Percentiles rank a stretch among this genome's conserved stretches.
Evolutionary conservation across 2,797 vertebrate genomes (phyloP).

Genomic region (Clarias laeviceps): DNA sequence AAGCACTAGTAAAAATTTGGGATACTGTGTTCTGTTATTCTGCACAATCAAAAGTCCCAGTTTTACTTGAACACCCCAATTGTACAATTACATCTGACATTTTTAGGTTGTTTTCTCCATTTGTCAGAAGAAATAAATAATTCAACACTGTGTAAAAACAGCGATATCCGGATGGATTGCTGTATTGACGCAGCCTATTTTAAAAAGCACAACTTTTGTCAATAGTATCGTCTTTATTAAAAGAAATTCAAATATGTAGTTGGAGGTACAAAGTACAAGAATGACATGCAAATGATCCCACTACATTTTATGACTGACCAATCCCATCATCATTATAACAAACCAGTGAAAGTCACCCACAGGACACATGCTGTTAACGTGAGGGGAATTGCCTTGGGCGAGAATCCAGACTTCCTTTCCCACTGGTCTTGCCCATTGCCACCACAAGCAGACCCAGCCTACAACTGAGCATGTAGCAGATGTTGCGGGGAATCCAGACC

Average conservation of each 20-base stretch:
- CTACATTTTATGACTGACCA: not conserved
- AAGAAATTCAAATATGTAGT: not conserved
- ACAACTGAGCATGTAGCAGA: conserved; percentile 67
- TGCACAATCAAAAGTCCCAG: too few species aligned
- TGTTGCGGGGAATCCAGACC: conserved; percentile 71
- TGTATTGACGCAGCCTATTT: not conserved
- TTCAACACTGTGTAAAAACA: not conserved
- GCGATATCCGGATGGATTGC: not conserved
- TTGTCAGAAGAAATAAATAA: not conserved
- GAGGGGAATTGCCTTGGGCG: conserved; percentile 61
- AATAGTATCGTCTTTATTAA: not conserved
- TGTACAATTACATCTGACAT: not conserved
- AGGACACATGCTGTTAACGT: conserved; percentile 7
- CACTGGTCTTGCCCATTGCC: conserved; percentile 48
- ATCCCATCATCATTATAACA: not conserved
- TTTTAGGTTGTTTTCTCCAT: not conserved
- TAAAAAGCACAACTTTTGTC: not conserved
- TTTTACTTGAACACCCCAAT: not conserved
- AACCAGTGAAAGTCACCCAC: conserved; percentile 22
- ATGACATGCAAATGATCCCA: not conserved
- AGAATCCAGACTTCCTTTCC: conserved; percentile 68
- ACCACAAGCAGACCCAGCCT: conserved; percentile 41
- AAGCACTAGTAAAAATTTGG: too few species aligned
- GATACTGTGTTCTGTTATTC: too few species aligned
- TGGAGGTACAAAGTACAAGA: not conserved